Evolutionary conservation across 2,113 vertebrate genomes (phyloP).

Genomic region (Oceanodroma tethys): DNA sequence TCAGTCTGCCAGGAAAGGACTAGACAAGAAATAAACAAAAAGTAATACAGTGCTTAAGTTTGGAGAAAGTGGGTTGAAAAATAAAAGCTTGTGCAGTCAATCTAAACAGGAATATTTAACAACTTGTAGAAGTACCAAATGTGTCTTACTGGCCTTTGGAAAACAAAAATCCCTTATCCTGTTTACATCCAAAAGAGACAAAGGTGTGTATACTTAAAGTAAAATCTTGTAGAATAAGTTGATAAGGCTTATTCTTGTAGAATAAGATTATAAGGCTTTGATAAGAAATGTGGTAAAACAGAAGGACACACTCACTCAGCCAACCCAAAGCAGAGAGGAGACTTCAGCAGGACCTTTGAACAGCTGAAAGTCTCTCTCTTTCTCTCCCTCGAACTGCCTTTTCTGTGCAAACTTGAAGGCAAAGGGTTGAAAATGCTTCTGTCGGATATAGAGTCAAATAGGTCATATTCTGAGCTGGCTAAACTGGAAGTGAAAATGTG

Average conservation of each 20-base stretch:
- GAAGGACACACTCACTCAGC: background rate
- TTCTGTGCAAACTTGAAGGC: background rate
- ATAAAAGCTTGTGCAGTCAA: background rate
- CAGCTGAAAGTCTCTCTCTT: background rate
- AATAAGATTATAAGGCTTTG: background rate
- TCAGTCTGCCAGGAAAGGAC: background rate
- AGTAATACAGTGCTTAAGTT: background rate
- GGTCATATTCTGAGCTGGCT: background rate
- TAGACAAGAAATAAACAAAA: background rate
- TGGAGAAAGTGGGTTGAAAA: background rate
- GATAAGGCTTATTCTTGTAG: background rate
- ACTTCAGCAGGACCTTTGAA: background rate
- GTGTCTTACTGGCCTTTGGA: background rate
- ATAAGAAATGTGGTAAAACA: background rate
- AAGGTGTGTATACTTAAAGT: background rate
- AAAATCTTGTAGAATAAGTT: background rate
- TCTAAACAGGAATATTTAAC: background rate
- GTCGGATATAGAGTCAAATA: background rate
- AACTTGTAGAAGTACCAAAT: background rate
- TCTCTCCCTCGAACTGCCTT: background rate
- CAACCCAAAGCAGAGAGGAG: background rate
- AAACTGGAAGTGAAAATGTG: background rate
- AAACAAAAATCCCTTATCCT: background rate
- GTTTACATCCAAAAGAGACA: background rate
- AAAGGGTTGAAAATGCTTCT: background rate